Evolutionary conservation across 2,888 invertebrate genomes (phyloP), one percentile per base, ranked within the genome.

Genomic region (Empis livida): DNA sequence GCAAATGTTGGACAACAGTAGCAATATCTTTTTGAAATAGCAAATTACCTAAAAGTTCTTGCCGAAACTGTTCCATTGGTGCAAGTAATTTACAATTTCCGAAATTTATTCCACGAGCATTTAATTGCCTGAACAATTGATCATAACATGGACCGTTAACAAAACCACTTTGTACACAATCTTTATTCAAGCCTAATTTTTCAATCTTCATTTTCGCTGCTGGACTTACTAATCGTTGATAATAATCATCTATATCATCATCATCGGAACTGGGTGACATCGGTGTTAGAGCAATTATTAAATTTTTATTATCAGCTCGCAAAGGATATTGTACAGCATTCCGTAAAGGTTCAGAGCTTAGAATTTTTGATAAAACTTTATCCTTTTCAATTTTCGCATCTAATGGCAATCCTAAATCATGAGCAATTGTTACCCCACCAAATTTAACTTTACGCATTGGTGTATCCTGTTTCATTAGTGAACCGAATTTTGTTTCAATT

Each of bases 131-230:
- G 48, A 78, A 71, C 5, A 78, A 61, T 54, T 74, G 75, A 50
- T 78, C 76, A 53, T 78, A 78, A 31, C 77, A 73, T 0, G 76
- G 75, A 0, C 75, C 75, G 58, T 78, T 77, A 56, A 75, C 73
- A 1, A 77, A 71, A 0, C 75, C 76, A 55, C 78, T 78, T 55
- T 77, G 77, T 23, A 78, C 72, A 14, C 41, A 44, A 54, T 75
- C 69, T 47, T 74, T 73, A 55, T 77, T 75, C 20, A 78, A 73
- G 6, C 67, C 72, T 66, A 77, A 71, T 1, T 70, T 57, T 45
- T 73, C 68, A 0, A 78, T 68, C 53, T 73, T 75, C n/a, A 73
- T 71, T 55, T 74, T 61, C 4, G 56, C 57, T 10, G 50, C 49
- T 3, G 55, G 51, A 13, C 73, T 73, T n/a, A 78, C 57, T 46